Conservation (phyloP, 2,797 vertebrate genomes). For the Gastrophryne carolinensis region DNA sequence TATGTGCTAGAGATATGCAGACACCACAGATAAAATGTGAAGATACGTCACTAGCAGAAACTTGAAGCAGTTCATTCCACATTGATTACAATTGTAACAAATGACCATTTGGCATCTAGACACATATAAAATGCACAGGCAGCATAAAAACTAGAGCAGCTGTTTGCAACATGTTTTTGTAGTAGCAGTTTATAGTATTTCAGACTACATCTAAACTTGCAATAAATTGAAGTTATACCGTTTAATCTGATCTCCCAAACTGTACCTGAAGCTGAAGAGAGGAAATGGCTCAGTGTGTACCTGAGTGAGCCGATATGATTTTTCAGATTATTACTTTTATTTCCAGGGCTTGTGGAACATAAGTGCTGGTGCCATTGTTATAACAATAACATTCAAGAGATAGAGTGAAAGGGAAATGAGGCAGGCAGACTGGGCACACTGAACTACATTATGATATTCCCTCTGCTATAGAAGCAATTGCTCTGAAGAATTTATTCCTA, state of each 20-base stretch:
- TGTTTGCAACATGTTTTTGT: not conserved
- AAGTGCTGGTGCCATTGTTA: constrained; percentile 45
- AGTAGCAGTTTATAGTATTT: not conserved
- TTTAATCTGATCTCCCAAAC: constrained; percentile 34
- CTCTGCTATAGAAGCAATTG: not conserved
- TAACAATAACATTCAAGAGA: constrained; percentile 49
- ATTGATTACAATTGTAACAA: not conserved
- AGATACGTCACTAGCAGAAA: too few relatives aligned
- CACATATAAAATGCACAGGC: not conserved
- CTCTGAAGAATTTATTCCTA: constrained; percentile 33
- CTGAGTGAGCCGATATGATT: constrained; percentile 45
- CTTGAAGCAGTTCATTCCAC: too few relatives aligned
- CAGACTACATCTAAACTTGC: not conserved
- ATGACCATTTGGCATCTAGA: not conserved
- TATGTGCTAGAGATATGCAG: too few relatives aligned
- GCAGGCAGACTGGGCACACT: constrained; percentile 20
- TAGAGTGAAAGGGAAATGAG: constrained; percentile 48
- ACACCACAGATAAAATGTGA: too few relatives aligned
- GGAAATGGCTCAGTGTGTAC: constrained; percentile 27
- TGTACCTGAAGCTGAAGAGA: constrained; percentile 24
- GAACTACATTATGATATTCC: constrained; percentile 39
- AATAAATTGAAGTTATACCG: not conserved
- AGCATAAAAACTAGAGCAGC: not conserved
- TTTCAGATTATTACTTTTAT: constrained; percentile 50
- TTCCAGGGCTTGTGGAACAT: constrained; percentile 47